Percentiles rank a stretch among this genome's conserved stretches.
Conservation (phyloP, 2,797 vertebrate species). For the Microhierax caerulescens region DNA sequence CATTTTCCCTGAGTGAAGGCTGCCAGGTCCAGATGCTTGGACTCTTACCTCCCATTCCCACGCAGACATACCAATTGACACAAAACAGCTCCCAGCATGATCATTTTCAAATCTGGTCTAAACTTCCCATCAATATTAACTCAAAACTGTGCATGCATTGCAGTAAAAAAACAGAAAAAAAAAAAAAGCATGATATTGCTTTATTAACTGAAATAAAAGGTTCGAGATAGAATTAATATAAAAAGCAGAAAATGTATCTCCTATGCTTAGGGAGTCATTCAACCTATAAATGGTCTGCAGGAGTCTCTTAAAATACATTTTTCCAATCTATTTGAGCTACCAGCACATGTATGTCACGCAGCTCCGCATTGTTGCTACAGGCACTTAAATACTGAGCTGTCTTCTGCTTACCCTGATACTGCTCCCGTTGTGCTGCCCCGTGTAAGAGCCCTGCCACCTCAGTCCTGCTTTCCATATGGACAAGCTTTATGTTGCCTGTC, state of each 20-base stretch:
- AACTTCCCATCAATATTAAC: neutral
- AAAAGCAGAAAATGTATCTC: neutral
- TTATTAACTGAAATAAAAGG: neutral
- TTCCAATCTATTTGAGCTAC: neutral
- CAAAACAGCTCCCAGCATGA: neutral
- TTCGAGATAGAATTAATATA: neutral
- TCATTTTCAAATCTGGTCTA: fast-evolving
- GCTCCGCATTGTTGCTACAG: neutral
- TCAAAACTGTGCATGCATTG: fast-evolving
- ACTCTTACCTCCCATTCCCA: neutral
- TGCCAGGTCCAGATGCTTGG: neutral
- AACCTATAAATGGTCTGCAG: neutral
- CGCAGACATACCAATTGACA: neutral
- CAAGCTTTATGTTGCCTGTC: neutral
- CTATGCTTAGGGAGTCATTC: neutral
- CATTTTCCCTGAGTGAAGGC: fast-evolving
- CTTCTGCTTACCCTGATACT: neutral
- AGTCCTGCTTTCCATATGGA: neutral
- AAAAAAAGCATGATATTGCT: fast-evolving
- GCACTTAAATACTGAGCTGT: neutral
- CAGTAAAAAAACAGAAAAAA: neutral
- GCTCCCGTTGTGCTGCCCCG: neutral
- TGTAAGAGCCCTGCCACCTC: neutral
- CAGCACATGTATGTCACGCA: neutral
- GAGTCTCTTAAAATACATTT: neutral